Percentiles rank a stretch among this genome's conserved stretches.
Conservation (phyloP, 1,140 invertebrate genomes). For the Colletes latitarsis region DNA sequence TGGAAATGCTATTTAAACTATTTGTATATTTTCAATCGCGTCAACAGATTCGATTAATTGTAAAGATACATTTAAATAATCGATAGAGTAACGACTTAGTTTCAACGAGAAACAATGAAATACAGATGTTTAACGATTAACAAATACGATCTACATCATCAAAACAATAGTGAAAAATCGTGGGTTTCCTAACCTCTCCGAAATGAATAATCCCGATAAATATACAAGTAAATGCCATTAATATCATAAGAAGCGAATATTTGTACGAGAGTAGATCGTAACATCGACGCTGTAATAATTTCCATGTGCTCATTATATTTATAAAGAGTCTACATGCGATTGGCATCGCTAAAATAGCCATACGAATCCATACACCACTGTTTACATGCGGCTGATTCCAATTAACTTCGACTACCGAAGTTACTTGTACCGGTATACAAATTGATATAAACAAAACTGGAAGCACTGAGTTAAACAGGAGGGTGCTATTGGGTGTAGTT, state of each 20-base stretch:
- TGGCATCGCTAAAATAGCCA: slow-evolving; percentile 43
- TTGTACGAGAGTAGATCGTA: slow-evolving; percentile 81
- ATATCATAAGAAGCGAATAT: slow-evolving; percentile 78
- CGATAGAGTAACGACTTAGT: neutral
- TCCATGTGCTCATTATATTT: slow-evolving; percentile 79
- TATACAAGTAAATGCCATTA: slow-evolving; percentile 78
- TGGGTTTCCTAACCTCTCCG: slow-evolving; percentile 78
- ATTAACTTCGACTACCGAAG: too few species aligned
- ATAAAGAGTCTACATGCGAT: slow-evolving; percentile 58
- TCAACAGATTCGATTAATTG: neutral
- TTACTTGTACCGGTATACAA: too few species aligned
- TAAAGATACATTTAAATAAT: neutral
- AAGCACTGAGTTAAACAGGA: too few species aligned
- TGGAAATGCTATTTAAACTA: too few species aligned
- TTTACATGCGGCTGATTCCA: too few species aligned
- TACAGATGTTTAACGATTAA: neutral
- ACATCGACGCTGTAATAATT: slow-evolving; percentile 79
- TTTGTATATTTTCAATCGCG: too few species aligned
- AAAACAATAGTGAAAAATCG: slow-evolving; percentile 17
- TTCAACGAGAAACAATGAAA: neutral
- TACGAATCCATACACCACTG: slow-evolving; percentile 8
- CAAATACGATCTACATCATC: neutral
- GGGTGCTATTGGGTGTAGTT: too few species aligned
- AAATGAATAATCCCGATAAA: slow-evolving; percentile 80
- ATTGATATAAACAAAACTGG: too few species aligned